Conservation (phyloP, 2,113 vertebrate species). For the Mystacornis crossleyi region DNA sequence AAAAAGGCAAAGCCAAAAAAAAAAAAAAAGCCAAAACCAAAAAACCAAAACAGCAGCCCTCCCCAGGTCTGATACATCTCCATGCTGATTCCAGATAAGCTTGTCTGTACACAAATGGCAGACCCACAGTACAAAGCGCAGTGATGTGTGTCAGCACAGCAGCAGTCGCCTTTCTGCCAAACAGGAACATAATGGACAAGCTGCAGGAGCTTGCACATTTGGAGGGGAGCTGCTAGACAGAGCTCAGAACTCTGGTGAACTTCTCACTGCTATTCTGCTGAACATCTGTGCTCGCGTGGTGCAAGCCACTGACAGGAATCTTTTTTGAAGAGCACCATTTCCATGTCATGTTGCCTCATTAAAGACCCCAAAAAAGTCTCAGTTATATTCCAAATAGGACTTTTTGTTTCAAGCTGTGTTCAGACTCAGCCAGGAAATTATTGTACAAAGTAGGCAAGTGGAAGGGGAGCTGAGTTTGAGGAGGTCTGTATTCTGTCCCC, state of each 20-base stretch:
- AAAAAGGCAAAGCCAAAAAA: too few relatives aligned
- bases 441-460: background rate
- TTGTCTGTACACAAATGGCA: background rate
- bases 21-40: too few relatives aligned
- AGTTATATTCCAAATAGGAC: background rate
- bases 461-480: background rate
- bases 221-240: constrained; percentile 54
- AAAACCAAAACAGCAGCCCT: background rate
- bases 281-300: constrained; percentile 37
- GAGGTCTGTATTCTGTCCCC: background rate
- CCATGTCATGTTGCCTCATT: constrained; percentile 18
- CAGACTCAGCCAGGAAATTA: background rate
- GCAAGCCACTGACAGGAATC: constrained; percentile 14
- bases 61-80: background rate
- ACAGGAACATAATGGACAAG: constrained; percentile 65
- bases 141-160: constrained; percentile 61
- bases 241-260: constrained; percentile 49
- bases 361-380: constrained; percentile 10
- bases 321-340: constrained; percentile 24
- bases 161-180: constrained; percentile 40
- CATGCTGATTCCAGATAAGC: constrained; percentile 1
- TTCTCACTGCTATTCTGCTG: background rate
- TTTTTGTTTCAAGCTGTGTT: background rate
- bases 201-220: constrained; percentile 47
- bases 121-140: constrained; percentile 1